Evolutionary conservation across 2,113 vertebrate genomes (phyloP), one percentile per base, ranked within the genome.

Genomic region (Odontophorus gujanensis): DNA sequence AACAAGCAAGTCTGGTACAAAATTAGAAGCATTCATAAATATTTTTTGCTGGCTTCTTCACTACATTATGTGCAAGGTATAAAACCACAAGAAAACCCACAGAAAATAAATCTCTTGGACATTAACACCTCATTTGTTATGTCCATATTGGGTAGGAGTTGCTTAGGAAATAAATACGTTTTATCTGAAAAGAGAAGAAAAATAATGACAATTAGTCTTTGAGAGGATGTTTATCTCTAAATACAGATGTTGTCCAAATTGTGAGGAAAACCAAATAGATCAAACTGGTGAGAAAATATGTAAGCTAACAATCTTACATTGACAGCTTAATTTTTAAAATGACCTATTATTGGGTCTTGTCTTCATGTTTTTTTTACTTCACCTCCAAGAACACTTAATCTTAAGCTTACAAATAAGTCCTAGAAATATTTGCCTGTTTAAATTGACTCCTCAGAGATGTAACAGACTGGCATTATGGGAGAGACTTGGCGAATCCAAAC

Each of bases 401-500:
- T 55, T 85, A 90, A 90, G 68, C 34, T 94, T 78, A 66, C 68
- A 59, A 96, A 92, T 85, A 85, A 85, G 57, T 53, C 55, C 57
- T 86, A 58, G 69, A 94, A 96, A 97, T 87, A 79, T 34, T 66
- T 73, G 65, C 24, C 51, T 94, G 43, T 66, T 95, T 63, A 83
- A 95, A 96, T 89, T 47, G 81, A 88, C 42, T 96, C 81, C 93
- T 97, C 42, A 92, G 94, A 96, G 86, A 83, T 84, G 67, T 2
- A 93, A 71, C 47, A 93, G 94, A 85, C 89, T 91, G 86, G 34
- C 68, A 83, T 72, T 90, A 48, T 17, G 69, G 86, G 85, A 94
- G 76, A 95, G 26, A 40, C 36, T 76, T 97, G 86, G 81, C 30
- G 1, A 76, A 96, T 88, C 88, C 68, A 34, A 97, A 83, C 80